phyloP scores from a whole-genome alignment of 2,888 invertebrate genomes.

The Nomada lathburiana region DNA sequence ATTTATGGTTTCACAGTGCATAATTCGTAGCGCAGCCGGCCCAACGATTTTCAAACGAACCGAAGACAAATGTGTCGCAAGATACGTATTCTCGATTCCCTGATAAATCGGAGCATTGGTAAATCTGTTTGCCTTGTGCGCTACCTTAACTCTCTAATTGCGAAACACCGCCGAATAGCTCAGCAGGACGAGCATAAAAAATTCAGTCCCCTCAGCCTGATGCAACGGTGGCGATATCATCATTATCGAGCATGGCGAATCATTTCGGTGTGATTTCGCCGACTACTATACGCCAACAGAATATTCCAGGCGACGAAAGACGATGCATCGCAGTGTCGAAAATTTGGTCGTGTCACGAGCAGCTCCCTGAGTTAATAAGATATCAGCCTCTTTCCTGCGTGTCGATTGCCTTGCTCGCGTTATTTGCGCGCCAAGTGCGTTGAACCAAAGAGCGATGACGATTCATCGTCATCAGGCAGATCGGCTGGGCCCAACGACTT shows the following conservation, averaged over 20 bases:
- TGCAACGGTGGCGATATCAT: not conserved
- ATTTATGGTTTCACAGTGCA: conserved; percentile 45
- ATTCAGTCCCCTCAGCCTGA: not conserved
- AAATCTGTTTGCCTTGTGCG: not conserved
- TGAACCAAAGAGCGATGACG: conserved; percentile 72
- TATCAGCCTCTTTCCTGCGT: conserved; percentile 12
- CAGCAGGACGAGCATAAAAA: not conserved
- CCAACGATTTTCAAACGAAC: conserved; percentile 28
- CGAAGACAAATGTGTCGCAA: not conserved
- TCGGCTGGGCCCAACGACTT: conserved; percentile 68
- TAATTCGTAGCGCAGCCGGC: conserved; percentile 34
- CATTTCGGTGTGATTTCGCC: not conserved
- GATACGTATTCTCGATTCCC: not conserved
- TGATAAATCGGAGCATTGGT: not conserved
- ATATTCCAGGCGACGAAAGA: not conserved
- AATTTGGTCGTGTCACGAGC: conserved; percentile 13
- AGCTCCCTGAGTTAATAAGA: conserved; percentile 33
- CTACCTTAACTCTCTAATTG: not conserved
- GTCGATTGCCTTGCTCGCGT: conserved; percentile 29
- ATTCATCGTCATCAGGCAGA: conserved; percentile 70
- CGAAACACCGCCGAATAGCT: not conserved
- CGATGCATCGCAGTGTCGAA: not conserved
- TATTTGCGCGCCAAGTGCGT: conserved; percentile 68
- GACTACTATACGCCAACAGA: not conserved
- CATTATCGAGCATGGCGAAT: not conserved